These are phyloP conservation scores for Eupithecia vulgata DNA, from an alignment of 2,888 invertebrate species.

Conservation along the genomic window DNA sequence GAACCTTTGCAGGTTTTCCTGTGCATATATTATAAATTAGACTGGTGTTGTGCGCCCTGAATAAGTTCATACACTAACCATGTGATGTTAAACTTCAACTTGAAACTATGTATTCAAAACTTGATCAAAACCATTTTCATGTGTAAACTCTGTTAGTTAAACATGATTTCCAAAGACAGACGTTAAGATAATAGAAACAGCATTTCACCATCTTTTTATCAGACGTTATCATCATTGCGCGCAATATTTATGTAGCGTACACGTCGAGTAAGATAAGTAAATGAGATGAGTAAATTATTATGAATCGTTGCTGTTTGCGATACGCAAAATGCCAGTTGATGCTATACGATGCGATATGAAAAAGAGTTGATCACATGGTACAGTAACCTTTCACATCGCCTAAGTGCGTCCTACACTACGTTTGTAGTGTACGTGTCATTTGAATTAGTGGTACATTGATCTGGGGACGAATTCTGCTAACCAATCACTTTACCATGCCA, in stretches of 20 bases:
- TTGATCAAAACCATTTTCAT: neutral
- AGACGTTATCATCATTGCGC: neutral
- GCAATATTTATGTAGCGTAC: conserved; percentile 14
- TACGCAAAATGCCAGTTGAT: conserved; percentile 15
- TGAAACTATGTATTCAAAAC: too few species aligned
- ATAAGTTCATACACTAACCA: too few species aligned
- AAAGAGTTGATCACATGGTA: neutral
- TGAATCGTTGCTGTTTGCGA: conserved; percentile 17
- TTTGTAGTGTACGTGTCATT: neutral
- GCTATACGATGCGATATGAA: neutral
- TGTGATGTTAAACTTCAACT: too few species aligned
- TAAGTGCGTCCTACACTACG: neutral
- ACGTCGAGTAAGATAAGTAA: conserved; percentile 8
- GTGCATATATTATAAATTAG: too few species aligned
- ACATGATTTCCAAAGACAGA: neutral
- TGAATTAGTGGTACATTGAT: neutral
- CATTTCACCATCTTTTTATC: conserved; percentile 12
- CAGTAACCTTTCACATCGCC: neutral
- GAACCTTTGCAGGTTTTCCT: neutral
- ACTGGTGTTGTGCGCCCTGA: too few species aligned
- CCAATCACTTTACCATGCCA: too few species aligned
- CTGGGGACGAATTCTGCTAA: too few species aligned
- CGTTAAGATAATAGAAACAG: neutral
- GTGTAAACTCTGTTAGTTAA: neutral
- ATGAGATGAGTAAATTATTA: conserved; percentile 13